Evolutionary conservation across 2,797 vertebrate genomes (phyloP).

Genomic region (Anomalospiza imberbis): DNA sequence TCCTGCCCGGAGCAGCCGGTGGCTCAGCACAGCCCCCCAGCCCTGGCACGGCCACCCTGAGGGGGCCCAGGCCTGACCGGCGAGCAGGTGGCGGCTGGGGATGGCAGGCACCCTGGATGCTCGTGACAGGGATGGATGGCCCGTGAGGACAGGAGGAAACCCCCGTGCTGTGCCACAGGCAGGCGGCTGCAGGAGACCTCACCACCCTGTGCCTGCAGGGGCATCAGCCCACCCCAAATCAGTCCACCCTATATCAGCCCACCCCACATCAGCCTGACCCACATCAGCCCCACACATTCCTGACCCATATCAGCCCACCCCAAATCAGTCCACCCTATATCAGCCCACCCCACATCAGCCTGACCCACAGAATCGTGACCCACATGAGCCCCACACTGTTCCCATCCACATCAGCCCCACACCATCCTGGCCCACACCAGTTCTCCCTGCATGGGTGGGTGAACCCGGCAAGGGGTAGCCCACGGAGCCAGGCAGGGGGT

Average conservation of each 20-base stretch:
- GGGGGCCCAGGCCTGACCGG: background rate
- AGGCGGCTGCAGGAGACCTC: background rate
- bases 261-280: too few relatives aligned
- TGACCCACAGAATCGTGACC: too few relatives aligned
- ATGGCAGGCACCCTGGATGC: background rate
- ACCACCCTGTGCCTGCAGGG: background rate
- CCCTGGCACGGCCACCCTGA: background rate
- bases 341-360: too few relatives aligned
- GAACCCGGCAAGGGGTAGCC: background rate
- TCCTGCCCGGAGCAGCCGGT: background rate
- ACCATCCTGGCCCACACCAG: background rate
- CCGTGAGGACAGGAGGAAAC: fast-evolving
- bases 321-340: too few relatives aligned
- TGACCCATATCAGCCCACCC: too few relatives aligned
- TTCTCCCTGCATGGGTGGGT: fast-evolving
- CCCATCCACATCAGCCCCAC: background rate
- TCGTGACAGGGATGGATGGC: fast-evolving
- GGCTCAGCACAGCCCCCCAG: background rate
- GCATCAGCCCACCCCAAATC: background rate
- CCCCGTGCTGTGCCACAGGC: too few relatives aligned
- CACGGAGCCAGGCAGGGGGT: fast-evolving
- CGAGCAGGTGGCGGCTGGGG: background rate
- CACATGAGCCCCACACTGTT: too few relatives aligned
- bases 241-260: too few relatives aligned
- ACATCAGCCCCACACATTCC: too few relatives aligned